Base-by-base conservation (phyloP, 2,797 vertebrate genomes). In the Sciurus carolinensis region DNA sequence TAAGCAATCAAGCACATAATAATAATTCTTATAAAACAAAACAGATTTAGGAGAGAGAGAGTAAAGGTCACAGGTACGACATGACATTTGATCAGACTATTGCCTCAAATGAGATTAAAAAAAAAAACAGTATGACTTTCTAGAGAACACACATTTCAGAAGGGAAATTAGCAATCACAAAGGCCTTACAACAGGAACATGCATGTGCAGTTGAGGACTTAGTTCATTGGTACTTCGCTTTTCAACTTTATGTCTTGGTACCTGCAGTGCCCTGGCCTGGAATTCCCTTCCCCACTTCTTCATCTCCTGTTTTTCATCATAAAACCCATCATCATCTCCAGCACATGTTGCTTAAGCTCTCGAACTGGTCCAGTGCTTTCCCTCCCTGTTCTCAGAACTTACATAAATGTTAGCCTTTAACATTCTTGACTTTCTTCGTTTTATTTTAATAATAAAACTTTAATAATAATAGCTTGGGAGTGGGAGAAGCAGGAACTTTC, bases 81-180 rank as follows among this genome's bases (percentile, higher is more conserved):
- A 24, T 84, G 72, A 36, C 30, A 67, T 92, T 62, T 81, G 42
- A 77, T 42, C 30, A 66, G 81, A 83, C 57, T 94, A 15, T 13
- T 90, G 69, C 71, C 33, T 47, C 39, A 93, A 96, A 81, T 82
- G 81, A 91, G 44, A 72, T 14, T 7, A 47, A 47, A 47, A 67
- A 69, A 64, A 69, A 15, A 47, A 75, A 69, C 0, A 18, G n/a
- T n/a, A 30, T 50, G 26, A 44, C 36, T 94, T 77, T 66, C 47
- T 64, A 13, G 24, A 26, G 4, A 59, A 79, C 1, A 69, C 10
- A 57, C 4, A 42, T 86, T 64, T 11, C 42, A 39, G 36, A 82
- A n/a, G 0, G 30, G 3, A 54, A 77, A 85, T 52, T 10, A 20
- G 10, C 76, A 76, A 77, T 17, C 62, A 11, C 33, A 47, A 39